Evolutionary conservation across 1,140 invertebrate genomes (phyloP), one percentile per base, ranked within the genome.

Genomic region (Ceratoteleas bidentatus): DNA sequence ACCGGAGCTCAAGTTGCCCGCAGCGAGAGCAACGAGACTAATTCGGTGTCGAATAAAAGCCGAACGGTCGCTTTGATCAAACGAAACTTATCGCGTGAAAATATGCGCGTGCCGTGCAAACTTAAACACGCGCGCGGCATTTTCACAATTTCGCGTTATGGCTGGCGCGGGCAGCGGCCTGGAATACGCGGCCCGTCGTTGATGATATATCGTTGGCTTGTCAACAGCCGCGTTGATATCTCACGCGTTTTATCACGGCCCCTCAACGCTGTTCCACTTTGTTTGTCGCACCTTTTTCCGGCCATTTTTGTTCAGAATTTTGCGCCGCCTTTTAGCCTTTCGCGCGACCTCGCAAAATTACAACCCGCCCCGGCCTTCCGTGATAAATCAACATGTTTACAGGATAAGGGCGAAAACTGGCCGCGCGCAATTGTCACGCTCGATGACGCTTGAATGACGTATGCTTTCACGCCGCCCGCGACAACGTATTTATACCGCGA

Each of bases 371-470:
- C 61, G 34, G 65, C 61, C n/a, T 64, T 65, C 45, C 45, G 50
- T 64, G 72, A 82, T 82, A 77, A 77, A 82, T 82, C 68, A 82
- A 70, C 73, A 53, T 74, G 74, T 83, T 83, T 69, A 78, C 73
- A 54, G 53, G 56, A 79, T 73, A 66, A 75, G 62, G 54, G 64
- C 50, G 57, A 74, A 77, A 77, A 69, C 64, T 75, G 70, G 57
- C 62, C 52, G 72, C 43, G 70, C 65, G n/a, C 69, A 80, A 80
- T 72, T 70, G 64, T 81, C 66, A 74, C 60, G 72, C 70, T 66
- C 54, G 79, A 81, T 75, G 79, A 70, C 61, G 77, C 58, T 62
- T 56, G 77, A 81, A 81, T 74, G 77, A 81, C 69, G 77, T 54
- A 80, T 80, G 57, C 52, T 14, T 62, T 62, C 49, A 38, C 61